These are phyloP conservation scores for Hippopotamus amphibius DNA, from an alignment of 2,113 vertebrate species.

Conservation along the genomic window DNA sequence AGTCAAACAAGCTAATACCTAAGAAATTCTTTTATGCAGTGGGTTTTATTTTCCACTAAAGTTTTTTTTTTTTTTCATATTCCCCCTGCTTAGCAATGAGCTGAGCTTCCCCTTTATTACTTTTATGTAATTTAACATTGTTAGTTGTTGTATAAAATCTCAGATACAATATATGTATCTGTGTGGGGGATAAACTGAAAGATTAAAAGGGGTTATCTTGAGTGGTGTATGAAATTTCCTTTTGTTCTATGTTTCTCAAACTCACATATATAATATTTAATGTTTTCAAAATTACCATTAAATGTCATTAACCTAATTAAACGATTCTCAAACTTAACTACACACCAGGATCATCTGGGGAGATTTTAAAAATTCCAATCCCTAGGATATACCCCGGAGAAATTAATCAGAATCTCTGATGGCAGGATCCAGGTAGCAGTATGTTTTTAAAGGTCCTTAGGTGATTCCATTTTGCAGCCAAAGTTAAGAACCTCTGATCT, in stretches of 20 bases:
- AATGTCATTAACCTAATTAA: conserved; percentile 19
- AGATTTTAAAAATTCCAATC: not conserved
- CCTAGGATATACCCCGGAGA: not conserved
- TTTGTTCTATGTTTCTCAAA: not conserved
- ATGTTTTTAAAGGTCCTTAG: not conserved
- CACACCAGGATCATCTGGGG: not conserved
- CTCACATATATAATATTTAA: not conserved
- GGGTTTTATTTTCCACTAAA: not conserved
- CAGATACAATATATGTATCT: not conserved
- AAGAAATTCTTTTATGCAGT: not conserved
- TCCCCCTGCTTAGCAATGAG: not conserved
- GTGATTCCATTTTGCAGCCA: not conserved
- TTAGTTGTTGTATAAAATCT: not conserved
- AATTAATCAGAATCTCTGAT: not conserved
- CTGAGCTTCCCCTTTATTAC: not conserved
- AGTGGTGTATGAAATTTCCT: not conserved
- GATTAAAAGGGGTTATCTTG: not conserved
- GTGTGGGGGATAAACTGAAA: not conserved
- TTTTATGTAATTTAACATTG: not conserved
- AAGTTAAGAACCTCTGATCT: not conserved
- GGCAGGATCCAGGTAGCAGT: not conserved
- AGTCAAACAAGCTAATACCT: not conserved
- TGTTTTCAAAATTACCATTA: not conserved
- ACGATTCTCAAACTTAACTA: not conserved
- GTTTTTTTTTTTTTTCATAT: not conserved